Evolutionary conservation across 2,797 vertebrate genomes (phyloP).

Genomic region (Coilia nasus): DNA sequence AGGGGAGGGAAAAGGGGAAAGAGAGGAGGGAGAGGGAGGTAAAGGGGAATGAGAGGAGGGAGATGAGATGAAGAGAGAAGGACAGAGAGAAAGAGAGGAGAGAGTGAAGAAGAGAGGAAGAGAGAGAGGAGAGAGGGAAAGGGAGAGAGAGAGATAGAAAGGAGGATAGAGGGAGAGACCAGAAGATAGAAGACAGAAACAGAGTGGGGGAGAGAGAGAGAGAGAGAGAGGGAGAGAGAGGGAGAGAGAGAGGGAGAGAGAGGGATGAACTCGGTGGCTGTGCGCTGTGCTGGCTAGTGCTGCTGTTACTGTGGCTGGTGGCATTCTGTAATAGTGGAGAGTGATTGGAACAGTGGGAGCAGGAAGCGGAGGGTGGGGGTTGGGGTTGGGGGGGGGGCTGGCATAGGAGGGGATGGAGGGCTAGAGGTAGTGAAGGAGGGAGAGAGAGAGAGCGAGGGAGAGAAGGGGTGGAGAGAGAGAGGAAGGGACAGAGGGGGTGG

Average conservation of each 20-base stretch:
- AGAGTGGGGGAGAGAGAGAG: background rate
- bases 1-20: background rate
- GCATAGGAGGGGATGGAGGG: background rate
- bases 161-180: conserved; percentile 30
- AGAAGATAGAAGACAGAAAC: background rate
- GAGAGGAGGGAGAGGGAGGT: background rate
- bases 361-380: background rate
- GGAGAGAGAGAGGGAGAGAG: background rate
- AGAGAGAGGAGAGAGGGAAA: conserved; percentile 20
- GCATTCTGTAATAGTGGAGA: conserved; percentile 1
- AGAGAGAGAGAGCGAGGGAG: conserved; percentile 40
- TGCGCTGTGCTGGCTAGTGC: background rate
- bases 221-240: background rate
- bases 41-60: background rate
- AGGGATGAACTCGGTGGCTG: background rate
- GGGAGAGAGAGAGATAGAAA: conserved; percentile 26
- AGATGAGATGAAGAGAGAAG: too few species aligned
- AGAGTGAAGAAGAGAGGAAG: conserved; percentile 17
- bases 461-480: background rate
- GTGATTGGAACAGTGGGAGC: conserved; percentile 26
- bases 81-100: background rate
- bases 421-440: conserved; percentile 43
- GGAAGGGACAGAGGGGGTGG: conserved; percentile 9
- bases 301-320: conserved; percentile 15
- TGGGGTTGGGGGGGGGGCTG: background rate